Base-by-base conservation (phyloP, 2,113 vertebrate genomes). In the Cephalopholis sonnerati region DNA sequence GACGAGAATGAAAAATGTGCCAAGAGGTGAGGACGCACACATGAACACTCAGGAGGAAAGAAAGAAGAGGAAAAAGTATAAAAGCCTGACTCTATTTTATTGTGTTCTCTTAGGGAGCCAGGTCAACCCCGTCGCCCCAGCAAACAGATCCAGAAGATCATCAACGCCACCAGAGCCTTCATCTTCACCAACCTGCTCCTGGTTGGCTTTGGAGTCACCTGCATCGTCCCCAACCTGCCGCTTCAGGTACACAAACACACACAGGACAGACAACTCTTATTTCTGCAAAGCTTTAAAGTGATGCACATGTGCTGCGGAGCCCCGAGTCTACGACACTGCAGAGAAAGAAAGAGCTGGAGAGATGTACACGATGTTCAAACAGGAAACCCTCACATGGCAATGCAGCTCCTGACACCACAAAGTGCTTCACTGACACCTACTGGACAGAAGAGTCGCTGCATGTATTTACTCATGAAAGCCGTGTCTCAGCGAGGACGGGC, bases 171-270 rank as follows among this genome's bases (percentile, higher is more conserved):
- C 50, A 93, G 98, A 70, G 98, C 98, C 36, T 99, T 99, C 55
- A 96, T 95, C n/a, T 99, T 99, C 87, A 99, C 98, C 74, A 99
- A 99, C 64, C 24, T 98, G 66, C 95, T 99, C 79, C 95, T 99
- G 36, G 96, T 99, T 50, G 96, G 96, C 83, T 99, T 99, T 53
- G 98, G 98, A 24, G 17, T 97, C 88, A 98, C 96, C 76, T 98
- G 98, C 89, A 93, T 99, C 32, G 88, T 99, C 81, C 96, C 96
- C 58, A 98, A 95, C 80, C 95, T 99, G 6, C 96, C 93, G 0
- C 92, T 99, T 4, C 98, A 99, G 96, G 98, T 99, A 89, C 25
- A 20, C 27, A 62, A 3, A 71, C 54, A 65, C 20, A 61, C 27
- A 39, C 44, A 13, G 2, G 18, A 54, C 29, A 59, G 29, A 27